phyloP scores from a whole-genome alignment of 1,140 invertebrate genomes.

The Drosophila quadrilineata region DNA sequence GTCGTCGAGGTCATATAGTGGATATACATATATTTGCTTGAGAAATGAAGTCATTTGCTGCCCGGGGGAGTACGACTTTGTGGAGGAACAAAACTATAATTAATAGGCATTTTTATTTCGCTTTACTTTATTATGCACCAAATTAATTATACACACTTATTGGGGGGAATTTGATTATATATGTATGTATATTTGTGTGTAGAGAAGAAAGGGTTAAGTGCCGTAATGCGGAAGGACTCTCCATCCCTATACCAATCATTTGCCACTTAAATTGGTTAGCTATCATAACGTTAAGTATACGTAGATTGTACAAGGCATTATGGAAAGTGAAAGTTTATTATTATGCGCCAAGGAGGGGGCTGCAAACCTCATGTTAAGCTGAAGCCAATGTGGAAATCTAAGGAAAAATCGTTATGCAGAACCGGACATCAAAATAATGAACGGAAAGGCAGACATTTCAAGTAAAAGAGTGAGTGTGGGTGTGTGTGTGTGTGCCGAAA shows the following conservation, averaged over 20 bases:
- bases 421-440: constrained; percentile 74
- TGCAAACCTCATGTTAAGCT: neutral
- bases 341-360: constrained; percentile 66
- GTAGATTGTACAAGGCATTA: constrained; percentile 3
- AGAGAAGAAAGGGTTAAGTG: neutral
- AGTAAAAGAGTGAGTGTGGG: constrained; percentile 5
- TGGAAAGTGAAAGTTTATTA: constrained; percentile 68
- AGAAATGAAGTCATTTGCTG: constrained; percentile 63
- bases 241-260: constrained; percentile 27
- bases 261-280: constrained; percentile 45
- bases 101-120: constrained; percentile 71
- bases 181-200: neutral
- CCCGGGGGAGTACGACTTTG: neutral
- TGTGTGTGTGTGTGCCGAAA: constrained; percentile 43
- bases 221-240: neutral
- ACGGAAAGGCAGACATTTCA: constrained; percentile 61
- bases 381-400: neutral
- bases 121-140: constrained; percentile 62
- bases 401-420: constrained; percentile 5
- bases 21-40: neutral
- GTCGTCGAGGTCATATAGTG: too few relatives aligned
- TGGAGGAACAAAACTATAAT: constrained; percentile 65
- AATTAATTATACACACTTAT: constrained; percentile 72
- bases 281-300: constrained; percentile 20
- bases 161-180: too few relatives aligned